A percentile compares a stretch with the other conserved stretches of the same genome.
Evolutionary conservation across 2,888 invertebrate genomes (phyloP).

Genomic region (Drosophila helvetica): DNA sequence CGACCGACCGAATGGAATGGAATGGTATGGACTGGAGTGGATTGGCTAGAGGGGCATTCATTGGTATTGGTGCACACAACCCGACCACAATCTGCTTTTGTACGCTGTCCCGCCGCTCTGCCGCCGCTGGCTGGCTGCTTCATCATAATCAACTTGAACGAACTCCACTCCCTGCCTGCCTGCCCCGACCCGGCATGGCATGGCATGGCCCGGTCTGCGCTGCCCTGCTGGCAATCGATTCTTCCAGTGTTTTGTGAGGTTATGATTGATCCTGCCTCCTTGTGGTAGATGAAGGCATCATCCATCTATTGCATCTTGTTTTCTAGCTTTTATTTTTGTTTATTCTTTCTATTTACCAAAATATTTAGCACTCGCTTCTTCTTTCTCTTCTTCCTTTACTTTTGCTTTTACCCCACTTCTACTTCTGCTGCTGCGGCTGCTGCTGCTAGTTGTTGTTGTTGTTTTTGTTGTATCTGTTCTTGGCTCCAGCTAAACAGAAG

Average conservation of each 20-base stretch:
- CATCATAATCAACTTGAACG: conserved; percentile 1
- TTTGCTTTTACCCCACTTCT: background rate
- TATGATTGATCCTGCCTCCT: conserved; percentile 45
- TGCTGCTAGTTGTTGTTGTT: background rate
- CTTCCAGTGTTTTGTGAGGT: conserved; percentile 32
- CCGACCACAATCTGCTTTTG: conserved; percentile 44
- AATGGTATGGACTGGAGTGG: conserved; percentile 3
- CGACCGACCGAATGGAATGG: conserved; percentile 6
- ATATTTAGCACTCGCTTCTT: conserved; percentile 7
- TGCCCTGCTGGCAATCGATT: conserved; percentile 3
- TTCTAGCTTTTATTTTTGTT: conserved; percentile 2
- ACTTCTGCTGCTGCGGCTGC: background rate
- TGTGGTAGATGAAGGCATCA: background rate
- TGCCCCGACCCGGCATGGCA: background rate
- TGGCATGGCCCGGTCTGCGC: conserved; percentile 2
- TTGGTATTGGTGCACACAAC: conserved; percentile 67
- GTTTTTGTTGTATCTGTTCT: background rate
- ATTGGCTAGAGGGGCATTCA: conserved; percentile 35
- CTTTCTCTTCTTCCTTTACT: conserved; percentile 1
- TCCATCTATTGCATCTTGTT: background rate
- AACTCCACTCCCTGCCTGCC: background rate
- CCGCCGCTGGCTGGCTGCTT: conserved; percentile 38
- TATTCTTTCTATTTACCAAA: conserved; percentile 7
- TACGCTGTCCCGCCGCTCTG: conserved; percentile 16
- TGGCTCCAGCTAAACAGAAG: conserved; percentile 22